Conservation (phyloP, 2,797 vertebrate genomes). For the Spheniscus humboldti region DNA sequence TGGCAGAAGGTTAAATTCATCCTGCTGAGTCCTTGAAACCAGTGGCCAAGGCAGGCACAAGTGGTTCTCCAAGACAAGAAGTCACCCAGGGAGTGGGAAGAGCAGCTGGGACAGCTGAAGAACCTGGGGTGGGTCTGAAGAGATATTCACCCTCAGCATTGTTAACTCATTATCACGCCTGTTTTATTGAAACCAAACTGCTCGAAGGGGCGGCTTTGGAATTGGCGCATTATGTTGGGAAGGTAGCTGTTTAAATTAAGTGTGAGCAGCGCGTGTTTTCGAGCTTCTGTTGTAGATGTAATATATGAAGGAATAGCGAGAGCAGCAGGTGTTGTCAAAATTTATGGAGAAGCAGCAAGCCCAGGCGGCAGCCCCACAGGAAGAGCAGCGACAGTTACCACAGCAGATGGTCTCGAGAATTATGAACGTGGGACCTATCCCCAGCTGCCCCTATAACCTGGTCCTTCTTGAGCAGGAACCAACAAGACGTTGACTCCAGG, state of each 20-base stretch:
- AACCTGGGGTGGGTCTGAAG: not conserved
- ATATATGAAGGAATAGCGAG: not conserved
- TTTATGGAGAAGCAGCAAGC: slow-evolving; percentile 22
- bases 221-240: fast-evolving
- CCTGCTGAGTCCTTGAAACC: not conserved
- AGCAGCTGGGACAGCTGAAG: not conserved
- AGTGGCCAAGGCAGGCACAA: not conserved
- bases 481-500: not conserved
- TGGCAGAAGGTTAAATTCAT: not conserved
- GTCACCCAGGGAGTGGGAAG: not conserved
- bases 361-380: not conserved
- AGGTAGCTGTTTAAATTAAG: not conserved
- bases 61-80: not conserved
- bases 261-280: not conserved
- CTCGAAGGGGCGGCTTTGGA: not conserved
- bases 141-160: not conserved
- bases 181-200: not conserved
- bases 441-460: not conserved
- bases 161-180: not conserved
- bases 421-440: not conserved
- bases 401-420: slow-evolving; percentile 16
- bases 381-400: not conserved
- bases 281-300: not conserved
- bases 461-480: not conserved
- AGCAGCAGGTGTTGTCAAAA: slow-evolving; percentile 36